Base-by-base conservation (phyloP, 1,140 invertebrate species). In the Delia radicum region DNA sequence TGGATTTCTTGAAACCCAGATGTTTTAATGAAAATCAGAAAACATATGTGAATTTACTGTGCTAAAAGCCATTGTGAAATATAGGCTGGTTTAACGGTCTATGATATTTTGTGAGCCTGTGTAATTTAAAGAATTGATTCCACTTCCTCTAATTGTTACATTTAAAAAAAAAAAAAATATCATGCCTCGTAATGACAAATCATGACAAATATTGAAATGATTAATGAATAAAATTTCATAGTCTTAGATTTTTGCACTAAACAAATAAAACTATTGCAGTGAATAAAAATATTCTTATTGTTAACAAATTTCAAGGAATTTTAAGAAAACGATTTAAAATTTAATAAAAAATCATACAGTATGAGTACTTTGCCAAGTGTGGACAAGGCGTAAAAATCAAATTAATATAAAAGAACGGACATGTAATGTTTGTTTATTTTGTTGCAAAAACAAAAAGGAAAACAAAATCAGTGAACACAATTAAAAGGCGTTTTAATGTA, bases 341-440 rank as follows among this genome's bases (percentile, higher is more conserved):
- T 31, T 69, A 42, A 21, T 29, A 75, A 48, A 28, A 65, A 71
- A 31, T 46, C 18, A 21, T 31, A 75, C 46, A 72, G 69, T 71
- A 27, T 28, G 48, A 15, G n/a, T n/a, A n/a, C n/a, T n/a, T n/a
- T n/a, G n/a, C 42, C 67, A 75, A 26, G 74, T 75, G 74, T 62
- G 65, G 74, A 75, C 74, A 75, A 72, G 65, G 74, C 67, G 67
- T 75, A 61, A 75, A 67, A 71, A 75, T 75, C 74, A 75, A 75
- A 48, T 65, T 69, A 61, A 71, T 75, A 75, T 72, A 18, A 72
- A 75, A 75, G 42, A 62, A 62, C 10, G 65, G 28, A 62, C 55
- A 67, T 55, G 5, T 27, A 55, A 29, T 26, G 27, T 74, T 74
- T 74, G 65, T 67, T 46, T 61, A 67, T 63, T 33, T 28, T 31